Base-by-base conservation (phyloP, 2,888 invertebrate species). In the Taenaris catops region DNA sequence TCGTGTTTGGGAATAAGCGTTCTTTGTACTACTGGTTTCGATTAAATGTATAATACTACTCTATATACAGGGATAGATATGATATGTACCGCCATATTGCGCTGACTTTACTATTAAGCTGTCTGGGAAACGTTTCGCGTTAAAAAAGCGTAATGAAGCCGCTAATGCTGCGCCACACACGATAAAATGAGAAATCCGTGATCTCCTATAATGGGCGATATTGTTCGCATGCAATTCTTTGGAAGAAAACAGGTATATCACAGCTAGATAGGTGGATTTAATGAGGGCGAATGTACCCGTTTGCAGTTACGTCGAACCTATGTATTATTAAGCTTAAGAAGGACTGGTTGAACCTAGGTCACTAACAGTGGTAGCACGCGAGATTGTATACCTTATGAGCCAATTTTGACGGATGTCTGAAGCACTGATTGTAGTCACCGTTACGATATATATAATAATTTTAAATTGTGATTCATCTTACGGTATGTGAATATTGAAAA, bases 291-390 rank as follows among this genome's bases (percentile, higher is more conserved):
- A 61, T 58, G 17, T 32, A 18, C 59, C 48, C 58, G 74, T 74
- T 84, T 73, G 79, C 8, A 25, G 32, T 78, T 79, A 75, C 65
- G 72, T 51, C 55, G 58, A 55, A 59, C 68, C 70, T 69, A 73
- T 73, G 80, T 83, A 79, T 81, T 83, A 83, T 83, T 83, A 83
- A 63, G 72, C 76, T 76, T 58, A 73, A 80, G 76, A 80, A 76
- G 84, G 84, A 81, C 60, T 53, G 62, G 55, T 62, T 68, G 64
- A 67, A 65, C 64, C 55, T 64, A 63, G 81, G 80, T 80, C 78
- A 74, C 61, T 62, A 59, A 66, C 63, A 68, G 71, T 68, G 65
- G 75, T 74, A 75, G 78, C 70, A 60, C 55, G 62, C 43, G 43
- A 53, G 51, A 51, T 52, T 55, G 52, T 48, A 44, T 44, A 49